Evolutionary conservation across 1,140 invertebrate genomes (phyloP), one percentile per base, ranked within the genome.

Genomic region (Whitmania pigra): DNA sequence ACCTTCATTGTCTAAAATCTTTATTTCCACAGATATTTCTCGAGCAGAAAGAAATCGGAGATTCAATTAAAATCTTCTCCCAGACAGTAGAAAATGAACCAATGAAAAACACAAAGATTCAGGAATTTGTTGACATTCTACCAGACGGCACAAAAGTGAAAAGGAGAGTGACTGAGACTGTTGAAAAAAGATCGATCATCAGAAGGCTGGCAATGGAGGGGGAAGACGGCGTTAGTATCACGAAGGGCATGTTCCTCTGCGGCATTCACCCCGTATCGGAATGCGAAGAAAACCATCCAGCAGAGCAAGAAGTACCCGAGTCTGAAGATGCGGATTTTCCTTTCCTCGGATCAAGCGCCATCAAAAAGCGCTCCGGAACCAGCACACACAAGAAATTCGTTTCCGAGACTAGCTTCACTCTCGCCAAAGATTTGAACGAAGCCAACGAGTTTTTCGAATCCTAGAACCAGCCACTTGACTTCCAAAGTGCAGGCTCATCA

Each of bases 41-140:
- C 22, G 53, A 54, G 6, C 4, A 25, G 25, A 27, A 70, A 25
- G 43, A 25, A n/a, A 49, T 49, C 25, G 25, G n/a, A 22, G n/a
- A 36, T n/a, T 36, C 69, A 6, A 53, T 70, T 53, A 70, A 53
- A 53, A 49, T 70, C 25, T 71, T 49, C 53, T 40, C 69, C 6
- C 36, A 73, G 20, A 55, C 55, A 31, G 25, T 66, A 13, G 57
- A 73, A 53, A 73, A 20, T 55, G 78, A 79, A 40, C 76, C 80
- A 43, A 73, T 75, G 53, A 70, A 72, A 22, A 76, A 80, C 5
- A 22, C 4, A 18, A 67, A 67, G 25, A 36, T 63, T 31, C 22
- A 36, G 20, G 72, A 73, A 67, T 71, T 60, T n/a, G 69, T 70
- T 3, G 69, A 71, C 17, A 60, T 67, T 0, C 25, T 67, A 0